Conservation (phyloP, 2,888 invertebrate genomes). For the Ypsolopha sequella region DNA sequence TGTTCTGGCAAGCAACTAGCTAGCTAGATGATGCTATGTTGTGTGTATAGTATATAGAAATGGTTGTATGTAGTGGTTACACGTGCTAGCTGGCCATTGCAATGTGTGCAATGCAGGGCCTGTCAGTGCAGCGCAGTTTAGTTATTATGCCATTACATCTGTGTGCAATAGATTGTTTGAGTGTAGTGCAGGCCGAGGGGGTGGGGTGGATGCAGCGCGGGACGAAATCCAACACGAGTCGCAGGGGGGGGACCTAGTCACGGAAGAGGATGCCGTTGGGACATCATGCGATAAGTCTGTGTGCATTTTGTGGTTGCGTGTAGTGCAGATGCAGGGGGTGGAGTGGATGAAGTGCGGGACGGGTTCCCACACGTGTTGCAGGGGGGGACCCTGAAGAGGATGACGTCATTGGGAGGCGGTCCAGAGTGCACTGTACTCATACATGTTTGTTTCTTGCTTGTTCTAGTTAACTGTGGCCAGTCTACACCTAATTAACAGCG, state of each 20-base stretch:
- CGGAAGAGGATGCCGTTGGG: too few species aligned
- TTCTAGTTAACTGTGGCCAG: slow-evolving; percentile 1
- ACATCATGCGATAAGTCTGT: too few species aligned
- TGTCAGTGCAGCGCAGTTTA: slow-evolving; percentile 6
- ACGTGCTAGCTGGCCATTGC: slow-evolving; percentile 24
- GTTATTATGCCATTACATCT: slow-evolving; percentile 9
- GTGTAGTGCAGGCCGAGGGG: slow-evolving; percentile 1
- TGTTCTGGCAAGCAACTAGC: not conserved
- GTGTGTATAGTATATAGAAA: not conserved
- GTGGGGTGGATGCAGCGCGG: not conserved
- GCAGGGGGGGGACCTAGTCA: slow-evolving; percentile 15
- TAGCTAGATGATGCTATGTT: not conserved
- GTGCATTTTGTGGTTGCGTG: too few species aligned
- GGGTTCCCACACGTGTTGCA: slow-evolving; percentile 20
- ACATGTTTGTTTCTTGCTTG: slow-evolving; percentile 8
- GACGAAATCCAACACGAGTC: slow-evolving; percentile 19
- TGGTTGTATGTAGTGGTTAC: slow-evolving; percentile 20
- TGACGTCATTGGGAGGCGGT: slow-evolving; percentile 15
- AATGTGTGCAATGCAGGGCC: slow-evolving; percentile 25
- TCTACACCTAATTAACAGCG: not conserved
- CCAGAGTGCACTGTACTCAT: not conserved
- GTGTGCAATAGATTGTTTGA: slow-evolving; percentile 3
- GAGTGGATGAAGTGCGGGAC: slow-evolving; percentile 4
- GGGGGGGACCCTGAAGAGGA: slow-evolving; percentile 17
- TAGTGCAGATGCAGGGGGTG: too few species aligned